Conservation (phyloP, 2,113 vertebrate genomes). For the Turnix velox region DNA sequence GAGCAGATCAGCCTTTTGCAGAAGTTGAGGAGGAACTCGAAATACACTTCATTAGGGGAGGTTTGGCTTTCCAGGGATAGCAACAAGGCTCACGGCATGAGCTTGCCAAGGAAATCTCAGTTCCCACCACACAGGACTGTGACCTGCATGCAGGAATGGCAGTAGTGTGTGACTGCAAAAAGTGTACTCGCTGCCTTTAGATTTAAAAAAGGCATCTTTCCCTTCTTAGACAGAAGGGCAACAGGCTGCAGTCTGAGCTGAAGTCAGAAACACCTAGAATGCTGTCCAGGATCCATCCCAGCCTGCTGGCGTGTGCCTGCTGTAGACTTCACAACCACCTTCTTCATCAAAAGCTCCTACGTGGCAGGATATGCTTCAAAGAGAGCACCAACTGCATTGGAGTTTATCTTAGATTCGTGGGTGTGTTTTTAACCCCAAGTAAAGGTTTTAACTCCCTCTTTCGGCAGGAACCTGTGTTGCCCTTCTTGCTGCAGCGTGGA, state of each 20-base stretch:
- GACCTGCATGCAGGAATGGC: accelerated
- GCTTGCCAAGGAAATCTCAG: not conserved
- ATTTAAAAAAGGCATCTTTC: not conserved
- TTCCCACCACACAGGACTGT: accelerated
- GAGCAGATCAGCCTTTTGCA: not conserved
- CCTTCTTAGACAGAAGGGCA: not conserved
- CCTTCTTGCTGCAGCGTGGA: accelerated
- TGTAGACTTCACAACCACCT: accelerated
- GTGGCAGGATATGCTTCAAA: not conserved
- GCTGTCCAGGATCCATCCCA: not conserved
- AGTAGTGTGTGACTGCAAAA: not conserved
- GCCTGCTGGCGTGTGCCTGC: accelerated
- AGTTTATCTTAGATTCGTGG: not conserved
- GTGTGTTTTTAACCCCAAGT: accelerated
- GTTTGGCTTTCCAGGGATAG: not conserved
- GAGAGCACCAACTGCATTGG: not conserved
- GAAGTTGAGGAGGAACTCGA: not conserved
- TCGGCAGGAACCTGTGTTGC: not conserved
- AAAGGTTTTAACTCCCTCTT: not conserved
- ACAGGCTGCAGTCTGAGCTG: accelerated
- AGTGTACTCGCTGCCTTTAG: not conserved
- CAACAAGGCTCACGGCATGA: not conserved
- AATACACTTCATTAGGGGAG: accelerated
- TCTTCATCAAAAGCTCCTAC: accelerated
- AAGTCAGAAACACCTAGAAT: not conserved